phyloP scores from a whole-genome alignment of 2,797 vertebrate species.

The Austrolebias charrua region DNA sequence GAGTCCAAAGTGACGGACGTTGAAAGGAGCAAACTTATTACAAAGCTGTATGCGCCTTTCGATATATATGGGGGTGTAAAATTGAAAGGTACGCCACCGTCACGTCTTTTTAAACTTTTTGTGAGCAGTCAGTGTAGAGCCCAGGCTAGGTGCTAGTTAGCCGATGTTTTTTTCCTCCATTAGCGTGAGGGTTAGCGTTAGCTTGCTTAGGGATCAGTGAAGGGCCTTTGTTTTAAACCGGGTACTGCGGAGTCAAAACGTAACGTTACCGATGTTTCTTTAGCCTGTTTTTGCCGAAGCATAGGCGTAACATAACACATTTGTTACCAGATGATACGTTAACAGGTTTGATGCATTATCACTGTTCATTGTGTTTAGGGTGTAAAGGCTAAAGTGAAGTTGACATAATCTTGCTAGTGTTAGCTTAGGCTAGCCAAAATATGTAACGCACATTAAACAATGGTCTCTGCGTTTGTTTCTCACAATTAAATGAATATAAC shows the following conservation, averaged over 20 bases:
- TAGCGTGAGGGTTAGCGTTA: conserved; percentile 56
- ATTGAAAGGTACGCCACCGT: conserved; percentile 77
- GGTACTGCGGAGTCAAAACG: conserved; percentile 29
- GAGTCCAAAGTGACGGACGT: conserved; percentile 60
- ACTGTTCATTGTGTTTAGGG: conserved; percentile 45
- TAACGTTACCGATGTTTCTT: conserved; percentile 16
- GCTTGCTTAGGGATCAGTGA: conserved; percentile 38
- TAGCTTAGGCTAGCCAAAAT: conserved; percentile 36
- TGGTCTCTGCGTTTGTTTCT: neutral
- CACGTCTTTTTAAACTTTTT: conserved; percentile 77
- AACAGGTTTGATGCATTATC: conserved; percentile 22
- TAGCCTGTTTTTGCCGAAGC: conserved; percentile 3
- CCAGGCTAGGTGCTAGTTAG: conserved; percentile 68
- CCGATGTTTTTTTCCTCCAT: conserved; percentile 58
- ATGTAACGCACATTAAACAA: conserved; percentile 9
- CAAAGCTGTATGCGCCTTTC: conserved; percentile 63
- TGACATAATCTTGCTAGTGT: conserved; percentile 45
- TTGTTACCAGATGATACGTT: neutral
- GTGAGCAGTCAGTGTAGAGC: conserved; percentile 63
- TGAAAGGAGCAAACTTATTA: conserved; percentile 64
- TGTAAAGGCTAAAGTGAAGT: conserved; percentile 57
- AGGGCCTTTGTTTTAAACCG: conserved; percentile 69
- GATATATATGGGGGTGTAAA: conserved; percentile 76
- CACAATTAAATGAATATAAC: neutral
- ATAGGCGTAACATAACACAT: conserved; percentile 1